Conservation (phyloP, 35 echinoderm and acorn worm species). For the Ophiothrix spiculata region DNA sequence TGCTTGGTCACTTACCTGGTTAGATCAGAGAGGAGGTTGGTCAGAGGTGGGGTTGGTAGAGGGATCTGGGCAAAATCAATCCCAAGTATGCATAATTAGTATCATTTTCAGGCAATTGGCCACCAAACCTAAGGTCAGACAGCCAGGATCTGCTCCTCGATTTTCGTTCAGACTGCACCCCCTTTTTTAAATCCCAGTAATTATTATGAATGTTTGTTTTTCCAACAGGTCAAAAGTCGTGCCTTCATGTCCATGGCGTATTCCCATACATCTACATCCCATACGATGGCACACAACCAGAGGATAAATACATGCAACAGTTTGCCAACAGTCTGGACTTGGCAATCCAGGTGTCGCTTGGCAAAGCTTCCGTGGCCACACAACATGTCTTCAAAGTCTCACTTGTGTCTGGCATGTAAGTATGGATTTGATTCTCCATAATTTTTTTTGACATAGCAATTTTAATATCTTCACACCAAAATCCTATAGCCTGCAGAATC, state of each 20-base stretch:
- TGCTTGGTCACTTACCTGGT: too few relatives aligned
- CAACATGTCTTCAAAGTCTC: slow-evolving; percentile 91
- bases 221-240: slow-evolving; percentile 84
- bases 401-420: slow-evolving; percentile 78
- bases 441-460: too few relatives aligned
- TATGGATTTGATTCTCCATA: too few relatives aligned
- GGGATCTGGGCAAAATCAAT: too few relatives aligned
- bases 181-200: not conserved
- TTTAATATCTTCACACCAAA: too few relatives aligned
- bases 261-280: slow-evolving; percentile 95
- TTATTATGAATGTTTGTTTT: not conserved
- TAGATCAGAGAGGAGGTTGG: too few relatives aligned
- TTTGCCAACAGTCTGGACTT: slow-evolving; percentile 84
- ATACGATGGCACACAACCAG: slow-evolving; percentile 24
- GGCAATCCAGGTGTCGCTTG: slow-evolving; percentile 75
- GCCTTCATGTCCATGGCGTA: slow-evolving; percentile 88
- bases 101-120: not conserved
- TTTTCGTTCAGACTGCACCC: too few relatives aligned
- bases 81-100: not conserved
- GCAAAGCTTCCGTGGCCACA: slow-evolving; percentile 42
- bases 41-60: too few relatives aligned
- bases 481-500: too few relatives aligned
- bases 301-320: slow-evolving; percentile 57
- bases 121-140: not conserved
- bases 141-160: not conserved